A percentile compares a stretch with the other conserved stretches of the same genome.
Evolutionary conservation across 2,888 invertebrate genomes (phyloP).

Genomic region (Acleris holmiana): DNA sequence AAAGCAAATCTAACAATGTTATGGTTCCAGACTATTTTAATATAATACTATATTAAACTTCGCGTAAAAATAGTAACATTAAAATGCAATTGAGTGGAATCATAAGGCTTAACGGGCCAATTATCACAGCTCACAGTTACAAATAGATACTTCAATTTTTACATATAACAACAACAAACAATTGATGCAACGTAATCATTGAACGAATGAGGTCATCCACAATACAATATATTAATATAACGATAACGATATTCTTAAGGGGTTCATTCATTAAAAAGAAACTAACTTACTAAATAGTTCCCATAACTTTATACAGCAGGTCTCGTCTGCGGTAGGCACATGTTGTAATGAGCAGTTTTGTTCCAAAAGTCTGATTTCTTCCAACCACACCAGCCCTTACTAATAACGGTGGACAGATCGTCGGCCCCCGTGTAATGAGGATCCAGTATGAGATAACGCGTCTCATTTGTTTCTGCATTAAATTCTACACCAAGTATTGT

Average conservation of each 20-base stretch:
- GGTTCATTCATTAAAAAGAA: constrained; percentile 13
- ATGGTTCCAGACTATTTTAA: too few relatives aligned
- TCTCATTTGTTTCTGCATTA: constrained; percentile 90
- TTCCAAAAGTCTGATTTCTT: constrained; percentile 98
- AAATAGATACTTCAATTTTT: constrained; percentile 3
- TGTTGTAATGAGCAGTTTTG: constrained; percentile 96
- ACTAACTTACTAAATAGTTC: constrained; percentile 17
- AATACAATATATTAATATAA: constrained; percentile 4
- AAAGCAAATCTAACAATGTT: too few relatives aligned
- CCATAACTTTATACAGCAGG: constrained; percentile 59
- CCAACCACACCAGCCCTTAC: constrained; percentile 99
- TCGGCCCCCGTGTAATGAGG: constrained; percentile 98
- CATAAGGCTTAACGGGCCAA: constrained; percentile 26
- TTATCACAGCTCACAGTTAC: constrained; percentile 35
- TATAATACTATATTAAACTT: not conserved
- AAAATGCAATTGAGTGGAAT: constrained; percentile 36
- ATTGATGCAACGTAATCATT: constrained; percentile 8
- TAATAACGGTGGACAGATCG: constrained; percentile 88
- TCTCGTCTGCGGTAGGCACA: constrained; percentile 93
- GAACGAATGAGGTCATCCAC: constrained; percentile 22
- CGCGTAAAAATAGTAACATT: constrained; percentile 14
- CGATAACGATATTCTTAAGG: constrained; percentile 18
- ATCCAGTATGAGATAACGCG: constrained; percentile 97
- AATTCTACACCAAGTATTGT: constrained; percentile 98
- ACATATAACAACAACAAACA: constrained; percentile 15